Base-by-base conservation (phyloP, 2,113 vertebrate genomes). In the Tiliqua scincoides region DNA sequence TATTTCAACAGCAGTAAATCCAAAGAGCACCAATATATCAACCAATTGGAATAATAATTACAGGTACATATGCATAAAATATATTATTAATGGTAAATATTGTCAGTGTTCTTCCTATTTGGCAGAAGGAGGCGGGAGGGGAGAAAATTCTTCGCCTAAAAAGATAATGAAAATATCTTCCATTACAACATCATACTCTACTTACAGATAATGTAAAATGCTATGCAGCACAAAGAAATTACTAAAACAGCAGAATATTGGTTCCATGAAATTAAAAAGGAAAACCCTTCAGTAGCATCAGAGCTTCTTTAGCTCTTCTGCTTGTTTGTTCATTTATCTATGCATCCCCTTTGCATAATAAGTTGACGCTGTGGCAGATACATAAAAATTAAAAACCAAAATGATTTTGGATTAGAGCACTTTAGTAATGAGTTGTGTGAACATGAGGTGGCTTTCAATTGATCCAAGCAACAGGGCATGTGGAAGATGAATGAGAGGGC, bases 181-280 rank as follows among this genome's bases (percentile, higher is more conserved):
- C 23, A 21, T 57, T 54, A 54, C 4, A 71, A 67, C 9, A 67
- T 57, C n/a, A 57, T 18, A 57, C 32, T 21, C 48, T 57, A 20
- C 30, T 54, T 82, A 27, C 25, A 61, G 54, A 54, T 54, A 83
- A 83, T 35, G 52, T 30, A 57, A 70, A 71, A 71, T 71, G 81
- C n/a, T 23, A 63, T 43, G 43, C 48, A 48, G 27, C 71, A 74
- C 67, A 67, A 67, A 20, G 21, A 3, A 15, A 83, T 83, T 71
- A 79, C 71, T 61, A 67, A 85, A 76, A 85, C 21, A 37, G 48
- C 48, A 79, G 54, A 85, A 85, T 83, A 48, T 30, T 73, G 61
- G 37, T 83, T 48, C 21, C 30, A 43, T 48, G 43, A 5, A 48
- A 5, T 48, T 48, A 48, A 48, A 48, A 48, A 48, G 8, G 8